A percentile compares a stretch with the other conserved stretches of the same genome.
Conservation (phyloP, 2,797 vertebrate species). For the Labroides dimidiatus region DNA sequence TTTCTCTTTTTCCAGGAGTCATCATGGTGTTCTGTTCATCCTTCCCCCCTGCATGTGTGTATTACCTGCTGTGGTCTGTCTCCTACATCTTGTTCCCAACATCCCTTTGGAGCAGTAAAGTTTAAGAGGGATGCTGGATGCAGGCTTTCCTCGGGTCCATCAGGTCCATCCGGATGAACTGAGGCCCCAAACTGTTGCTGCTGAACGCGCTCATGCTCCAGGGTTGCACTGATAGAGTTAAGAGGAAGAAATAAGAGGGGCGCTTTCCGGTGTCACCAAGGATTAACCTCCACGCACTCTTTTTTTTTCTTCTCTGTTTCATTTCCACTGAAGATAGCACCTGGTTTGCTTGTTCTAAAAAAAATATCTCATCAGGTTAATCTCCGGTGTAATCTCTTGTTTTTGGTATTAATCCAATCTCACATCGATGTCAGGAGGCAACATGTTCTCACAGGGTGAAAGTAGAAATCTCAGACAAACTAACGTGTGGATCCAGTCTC, state of each 20-base stretch:
- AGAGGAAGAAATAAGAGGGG: constrained; percentile 2
- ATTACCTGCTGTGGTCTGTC: constrained; percentile 92
- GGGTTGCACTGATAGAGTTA: neutral
- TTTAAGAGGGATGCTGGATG: constrained; percentile 56
- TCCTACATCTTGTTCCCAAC: constrained; percentile 94
- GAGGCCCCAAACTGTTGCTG: constrained; percentile 55
- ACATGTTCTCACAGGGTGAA: neutral
- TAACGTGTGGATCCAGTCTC: neutral
- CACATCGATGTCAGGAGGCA: constrained; percentile 6
- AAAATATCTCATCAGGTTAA: constrained; percentile 28
- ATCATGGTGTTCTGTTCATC: constrained; percentile 87
- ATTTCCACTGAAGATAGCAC: constrained; percentile 12
- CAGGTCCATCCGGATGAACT: constrained; percentile 27
- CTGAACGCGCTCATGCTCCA: constrained; percentile 11
- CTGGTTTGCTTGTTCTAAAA: constrained; percentile 15
- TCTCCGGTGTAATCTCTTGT: constrained; percentile 28
- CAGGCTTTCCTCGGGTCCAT: constrained; percentile 47
- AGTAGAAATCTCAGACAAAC: neutral
- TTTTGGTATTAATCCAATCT: constrained; percentile 33
- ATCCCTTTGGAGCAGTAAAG: constrained; percentile 89
- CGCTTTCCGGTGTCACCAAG: constrained; percentile 36
- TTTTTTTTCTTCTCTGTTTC: constrained; percentile 19
- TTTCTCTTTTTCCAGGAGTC: constrained; percentile 80
- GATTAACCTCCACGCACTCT: constrained; percentile 38
- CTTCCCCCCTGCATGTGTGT: constrained; percentile 85